Evolutionary conservation across 2,888 invertebrate genomes (phyloP).

Genomic region (Cheiracanthium punctorium): DNA sequence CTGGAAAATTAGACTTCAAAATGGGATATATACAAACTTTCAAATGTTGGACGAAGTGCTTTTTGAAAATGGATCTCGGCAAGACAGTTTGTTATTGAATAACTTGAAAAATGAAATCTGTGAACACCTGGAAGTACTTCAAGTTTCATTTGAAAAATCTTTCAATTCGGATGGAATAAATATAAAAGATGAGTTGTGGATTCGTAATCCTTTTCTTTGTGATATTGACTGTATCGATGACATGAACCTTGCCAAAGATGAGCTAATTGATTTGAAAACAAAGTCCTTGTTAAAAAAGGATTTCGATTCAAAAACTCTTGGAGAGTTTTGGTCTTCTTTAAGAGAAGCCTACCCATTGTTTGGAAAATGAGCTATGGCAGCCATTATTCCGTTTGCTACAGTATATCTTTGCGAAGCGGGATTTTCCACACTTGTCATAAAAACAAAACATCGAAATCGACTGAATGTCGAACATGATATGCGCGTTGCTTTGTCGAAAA

Average conservation of each 20-base stretch:
- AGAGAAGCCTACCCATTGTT: constrained; percentile 59
- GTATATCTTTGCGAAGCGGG: constrained; percentile 52
- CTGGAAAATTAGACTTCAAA: constrained; percentile 44
- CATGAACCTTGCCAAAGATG: constrained; percentile 37
- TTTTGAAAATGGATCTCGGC: constrained; percentile 43
- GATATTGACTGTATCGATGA: constrained; percentile 46
- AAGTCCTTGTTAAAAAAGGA: constrained; percentile 27
- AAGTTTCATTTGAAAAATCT: too few species aligned
- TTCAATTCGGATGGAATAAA: constrained; percentile 40
- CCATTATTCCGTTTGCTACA: constrained; percentile 59
- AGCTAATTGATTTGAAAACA: constrained; percentile 30
- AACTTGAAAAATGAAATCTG: too few species aligned
- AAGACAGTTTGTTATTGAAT: constrained; percentile 44
- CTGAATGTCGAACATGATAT: constrained; percentile 43
- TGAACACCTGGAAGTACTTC: too few species aligned
- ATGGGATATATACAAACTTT: constrained; percentile 48
- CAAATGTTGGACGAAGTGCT: constrained; percentile 44
- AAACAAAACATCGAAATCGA: constrained; percentile 26
- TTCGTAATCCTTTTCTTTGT: constrained; percentile 46
- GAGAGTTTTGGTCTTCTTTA: too few species aligned
- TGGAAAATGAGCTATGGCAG: constrained; percentile 54
- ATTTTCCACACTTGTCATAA: constrained; percentile 51
- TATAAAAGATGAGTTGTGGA: constrained; percentile 44
- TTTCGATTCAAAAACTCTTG: too few species aligned
- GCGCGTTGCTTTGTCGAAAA: constrained; percentile 50